These are phyloP conservation scores for Gonocerus acuteangulatus DNA, from an alignment of 2,888 invertebrate species.

Conservation along the genomic window DNA sequence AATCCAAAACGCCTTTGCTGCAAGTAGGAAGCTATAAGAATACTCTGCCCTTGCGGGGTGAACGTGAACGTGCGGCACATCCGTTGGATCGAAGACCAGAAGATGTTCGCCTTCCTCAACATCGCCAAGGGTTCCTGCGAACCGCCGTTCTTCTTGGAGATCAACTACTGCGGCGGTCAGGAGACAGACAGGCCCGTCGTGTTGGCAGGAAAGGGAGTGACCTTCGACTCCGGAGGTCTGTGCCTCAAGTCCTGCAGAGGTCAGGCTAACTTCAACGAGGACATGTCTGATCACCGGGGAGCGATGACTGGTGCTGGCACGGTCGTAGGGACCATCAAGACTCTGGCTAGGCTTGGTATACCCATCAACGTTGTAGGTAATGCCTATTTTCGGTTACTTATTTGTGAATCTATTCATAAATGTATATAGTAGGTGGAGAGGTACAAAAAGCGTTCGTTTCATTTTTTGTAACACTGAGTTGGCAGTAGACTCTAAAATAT, in stretches of 20 bases:
- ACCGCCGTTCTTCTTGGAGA: constrained; percentile 58
- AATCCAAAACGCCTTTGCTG: no score
- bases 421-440: no score
- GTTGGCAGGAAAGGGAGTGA: constrained; percentile 55
- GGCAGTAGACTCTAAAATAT: no score
- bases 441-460: no score
- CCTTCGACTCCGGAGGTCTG: constrained; percentile 47
- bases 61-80: constrained; percentile 49
- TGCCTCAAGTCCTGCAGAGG: constrained; percentile 32
- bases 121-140: constrained; percentile 53
- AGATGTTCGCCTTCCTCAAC: constrained; percentile 55
- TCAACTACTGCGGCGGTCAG: constrained; percentile 50
- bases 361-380: constrained; percentile 34
- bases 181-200: constrained; percentile 51
- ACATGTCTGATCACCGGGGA: constrained; percentile 31
- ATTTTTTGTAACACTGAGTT: no score
- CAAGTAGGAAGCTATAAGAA: constrained; percentile 34
- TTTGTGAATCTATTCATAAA: no score
- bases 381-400: background rate
- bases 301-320: constrained; percentile 36
- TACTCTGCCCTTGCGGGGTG: constrained; percentile 44
- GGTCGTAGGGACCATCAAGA: constrained; percentile 33
- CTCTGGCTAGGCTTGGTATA: constrained; percentile 32
- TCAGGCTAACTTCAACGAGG: background rate
- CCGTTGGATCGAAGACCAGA: constrained; percentile 56